Base-by-base conservation (phyloP, 2,113 vertebrate genomes). In the Gobius niger region DNA sequence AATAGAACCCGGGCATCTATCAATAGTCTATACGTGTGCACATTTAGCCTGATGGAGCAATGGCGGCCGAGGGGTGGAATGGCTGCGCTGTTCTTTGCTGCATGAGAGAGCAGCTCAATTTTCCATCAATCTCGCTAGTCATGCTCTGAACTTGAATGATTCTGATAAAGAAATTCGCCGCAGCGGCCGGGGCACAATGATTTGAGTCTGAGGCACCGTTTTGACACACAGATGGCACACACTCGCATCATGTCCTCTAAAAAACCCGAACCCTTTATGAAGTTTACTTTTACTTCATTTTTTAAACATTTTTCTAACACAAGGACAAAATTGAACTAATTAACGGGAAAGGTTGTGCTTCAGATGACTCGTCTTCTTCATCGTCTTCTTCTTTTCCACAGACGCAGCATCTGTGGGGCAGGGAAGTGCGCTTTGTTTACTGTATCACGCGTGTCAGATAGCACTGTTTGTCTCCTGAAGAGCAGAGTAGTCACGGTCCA, bases 1-100 rank as follows among this genome's bases (percentile, higher is more conserved):
- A 94, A 95, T 94, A 96, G 94, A 95, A 54, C 94, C 93, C 94
- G 94, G 92, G 93, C 95, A 94, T 96, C 93, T 93, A 95, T 96
- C 95, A 95, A 94, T 93, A 85, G 92, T 93, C 88, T 91, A 89
- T 93, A 91, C 93, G 93, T 93, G 90, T 93, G 94, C 94, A 93
- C 94, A 93, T 92, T 89, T 89, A 93, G 93, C 92, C 93, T 95
- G 95, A 95, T 91, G 92, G 92, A 87, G 91, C 91, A 92, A 91
- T 91, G 91, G 87, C 85, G 91, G 93, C 87, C 11, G 87, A 90
- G 87, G 90, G 53, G 52, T 54, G 52, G 91, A 91, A 84, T 91
- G 93, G 89, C 92, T 88, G 87, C 89, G 83, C 91, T 91, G 90
- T 90, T 85, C 93, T 92, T 85, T 91, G 57, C 87, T 93, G 93